A percentile compares a stretch with the other conserved stretches of the same genome.
These are phyloP conservation scores for Siniperca knerii DNA, from an alignment of 2,113 vertebrate species.

Conservation along the genomic window DNA sequence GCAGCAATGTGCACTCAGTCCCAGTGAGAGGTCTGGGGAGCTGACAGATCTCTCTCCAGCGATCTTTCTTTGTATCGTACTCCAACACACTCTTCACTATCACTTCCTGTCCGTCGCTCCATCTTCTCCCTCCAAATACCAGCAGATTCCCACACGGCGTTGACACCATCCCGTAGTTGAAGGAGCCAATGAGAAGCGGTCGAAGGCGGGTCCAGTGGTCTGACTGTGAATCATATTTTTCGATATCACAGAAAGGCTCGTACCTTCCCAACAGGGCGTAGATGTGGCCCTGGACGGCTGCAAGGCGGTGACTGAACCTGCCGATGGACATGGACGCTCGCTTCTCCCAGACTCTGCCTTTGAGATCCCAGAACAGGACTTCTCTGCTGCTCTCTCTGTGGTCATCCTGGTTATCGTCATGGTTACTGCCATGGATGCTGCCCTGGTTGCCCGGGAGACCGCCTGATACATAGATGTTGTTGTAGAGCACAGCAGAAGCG, in stretches of 20 bases:
- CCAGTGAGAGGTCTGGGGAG: constrained; percentile 90
- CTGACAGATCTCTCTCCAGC: constrained; percentile 92
- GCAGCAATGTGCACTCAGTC: constrained; percentile 89
- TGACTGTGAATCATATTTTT: constrained; percentile 85
- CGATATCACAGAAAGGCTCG: constrained; percentile 96
- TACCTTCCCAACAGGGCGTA: constrained; percentile 94
- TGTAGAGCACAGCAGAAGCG: constrained; percentile 86
- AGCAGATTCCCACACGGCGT: constrained; percentile 86
- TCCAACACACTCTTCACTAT: constrained; percentile 90
- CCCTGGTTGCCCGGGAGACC: constrained; percentile 79
- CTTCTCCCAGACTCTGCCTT: constrained; percentile 84
- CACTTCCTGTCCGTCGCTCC: constrained; percentile 90
- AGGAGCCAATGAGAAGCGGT: constrained; percentile 89
- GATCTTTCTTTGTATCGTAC: constrained; percentile 90
- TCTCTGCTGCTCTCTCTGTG: constrained; percentile 86
- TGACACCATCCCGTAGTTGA: constrained; percentile 90
- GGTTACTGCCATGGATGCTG: neutral
- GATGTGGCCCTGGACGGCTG: constrained; percentile 86
- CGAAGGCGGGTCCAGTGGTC: constrained; percentile 92
- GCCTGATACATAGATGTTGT: constrained; percentile 89
- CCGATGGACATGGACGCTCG: constrained; percentile 91
- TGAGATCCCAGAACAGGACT: constrained; percentile 80
- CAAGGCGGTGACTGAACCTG: constrained; percentile 93
- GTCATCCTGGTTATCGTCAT: constrained; percentile 77
- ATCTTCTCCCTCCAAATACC: constrained; percentile 93